Conservation (phyloP, 2,797 vertebrate species). For the Hydrophis major region DNA sequence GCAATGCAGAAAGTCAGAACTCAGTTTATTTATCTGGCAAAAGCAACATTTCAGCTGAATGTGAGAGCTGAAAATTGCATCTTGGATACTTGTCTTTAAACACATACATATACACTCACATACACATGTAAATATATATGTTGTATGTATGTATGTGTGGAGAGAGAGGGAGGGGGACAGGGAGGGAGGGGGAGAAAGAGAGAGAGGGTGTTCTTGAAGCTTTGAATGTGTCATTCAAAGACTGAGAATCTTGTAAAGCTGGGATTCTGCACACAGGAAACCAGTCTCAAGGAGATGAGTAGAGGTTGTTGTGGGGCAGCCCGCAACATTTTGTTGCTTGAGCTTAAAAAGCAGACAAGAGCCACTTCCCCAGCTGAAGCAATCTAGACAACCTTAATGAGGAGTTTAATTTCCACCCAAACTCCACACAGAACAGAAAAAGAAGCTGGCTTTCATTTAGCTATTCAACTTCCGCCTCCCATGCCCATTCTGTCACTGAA, state of each 20-base stretch:
- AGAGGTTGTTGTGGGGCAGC: background rate
- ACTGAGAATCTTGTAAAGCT: background rate
- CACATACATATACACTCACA: background rate
- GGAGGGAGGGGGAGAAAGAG: no score
- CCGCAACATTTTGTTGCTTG: background rate
- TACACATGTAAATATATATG: background rate
- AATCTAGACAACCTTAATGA: background rate
- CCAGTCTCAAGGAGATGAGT: background rate
- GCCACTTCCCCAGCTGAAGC: background rate
- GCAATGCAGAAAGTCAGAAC: background rate
- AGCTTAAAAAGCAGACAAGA: background rate
- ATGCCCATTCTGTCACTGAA: background rate
- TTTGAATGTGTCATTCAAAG: background rate
- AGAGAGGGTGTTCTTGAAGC: background rate
- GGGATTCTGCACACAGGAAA: background rate
- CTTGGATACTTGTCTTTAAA: background rate
- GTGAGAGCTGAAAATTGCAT: background rate
- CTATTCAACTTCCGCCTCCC: background rate
- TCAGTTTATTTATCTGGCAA: background rate
- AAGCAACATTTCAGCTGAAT: background rate
- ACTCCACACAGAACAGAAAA: background rate
- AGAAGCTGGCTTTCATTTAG: background rate
- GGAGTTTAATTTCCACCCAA: background rate
- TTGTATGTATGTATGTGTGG: background rate
- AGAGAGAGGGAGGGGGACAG: background rate